A percentile compares a stretch with the other conserved stretches of the same genome.
These are phyloP conservation scores for Bombus picipes DNA, from an alignment of 1,140 invertebrate species.

Conservation along the genomic window DNA sequence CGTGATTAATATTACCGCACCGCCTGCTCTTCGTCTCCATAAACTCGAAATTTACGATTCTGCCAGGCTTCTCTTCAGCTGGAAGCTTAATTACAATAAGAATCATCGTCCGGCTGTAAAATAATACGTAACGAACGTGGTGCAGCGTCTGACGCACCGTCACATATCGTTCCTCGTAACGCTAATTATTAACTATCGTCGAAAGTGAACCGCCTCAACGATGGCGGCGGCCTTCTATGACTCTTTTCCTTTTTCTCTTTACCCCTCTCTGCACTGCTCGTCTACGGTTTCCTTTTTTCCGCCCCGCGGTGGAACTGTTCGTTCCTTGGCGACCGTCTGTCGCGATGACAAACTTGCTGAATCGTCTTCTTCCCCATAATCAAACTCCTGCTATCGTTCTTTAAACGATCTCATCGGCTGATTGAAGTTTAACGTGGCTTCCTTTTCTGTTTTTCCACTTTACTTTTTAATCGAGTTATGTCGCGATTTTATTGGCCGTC, in stretches of 20 bases:
- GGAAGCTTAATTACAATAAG: constrained; percentile 45
- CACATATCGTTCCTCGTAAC: constrained; percentile 29
- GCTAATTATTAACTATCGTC: constrained; percentile 42
- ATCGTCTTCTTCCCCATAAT: too few species aligned
- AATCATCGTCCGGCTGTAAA: constrained; percentile 48
- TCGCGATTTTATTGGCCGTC: too few species aligned
- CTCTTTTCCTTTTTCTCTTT: neutral
- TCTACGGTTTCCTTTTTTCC: too few species aligned
- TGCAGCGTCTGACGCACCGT: neutral
- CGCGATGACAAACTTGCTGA: too few species aligned
- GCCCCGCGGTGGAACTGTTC: too few species aligned
- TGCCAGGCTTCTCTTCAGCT: neutral
- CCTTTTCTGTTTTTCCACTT: too few species aligned
- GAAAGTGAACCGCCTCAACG: constrained; percentile 8
- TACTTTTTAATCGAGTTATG: too few species aligned
- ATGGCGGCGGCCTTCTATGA: neutral
- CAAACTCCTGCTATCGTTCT: too few species aligned
- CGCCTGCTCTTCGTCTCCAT: constrained; percentile 34
- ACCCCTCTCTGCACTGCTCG: too few species aligned
- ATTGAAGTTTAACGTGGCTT: too few species aligned
- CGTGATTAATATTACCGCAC: constrained; percentile 40
- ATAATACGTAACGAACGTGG: constrained; percentile 49
- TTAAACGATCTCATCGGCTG: too few species aligned
- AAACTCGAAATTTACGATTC: constrained; percentile 49
- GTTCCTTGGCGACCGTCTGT: too few species aligned